phyloP scores from a whole-genome alignment of 1,140 invertebrate species.

The Ephestia elutella region DNA sequence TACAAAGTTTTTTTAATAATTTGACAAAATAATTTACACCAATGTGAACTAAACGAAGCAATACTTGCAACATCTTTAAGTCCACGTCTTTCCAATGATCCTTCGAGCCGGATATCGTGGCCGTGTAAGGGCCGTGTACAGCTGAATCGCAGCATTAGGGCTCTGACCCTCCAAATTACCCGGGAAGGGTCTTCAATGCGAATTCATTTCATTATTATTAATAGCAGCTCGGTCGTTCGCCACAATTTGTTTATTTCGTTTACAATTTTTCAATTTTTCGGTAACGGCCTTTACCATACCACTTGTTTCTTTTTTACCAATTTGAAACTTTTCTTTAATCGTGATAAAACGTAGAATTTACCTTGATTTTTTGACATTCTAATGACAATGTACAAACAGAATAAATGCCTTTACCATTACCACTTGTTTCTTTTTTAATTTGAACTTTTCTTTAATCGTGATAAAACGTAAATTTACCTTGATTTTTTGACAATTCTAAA shows the following conservation, averaged over 20 bases:
- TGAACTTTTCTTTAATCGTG: no score
- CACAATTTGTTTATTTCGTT: background rate
- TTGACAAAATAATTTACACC: no score
- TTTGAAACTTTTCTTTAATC: no score
- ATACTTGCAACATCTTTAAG: background rate
- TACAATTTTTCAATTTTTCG: background rate
- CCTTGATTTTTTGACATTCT: no score
- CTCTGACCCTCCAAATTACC: background rate
- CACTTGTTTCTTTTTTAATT: no score
- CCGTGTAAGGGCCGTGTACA: background rate
- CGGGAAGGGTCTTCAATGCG: background rate
- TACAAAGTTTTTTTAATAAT: no score
- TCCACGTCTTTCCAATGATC: background rate
- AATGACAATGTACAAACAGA: no score
- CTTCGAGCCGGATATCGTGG: background rate
- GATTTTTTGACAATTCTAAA: no score
- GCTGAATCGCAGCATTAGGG: background rate
- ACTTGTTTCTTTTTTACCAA: background rate
- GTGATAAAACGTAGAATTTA: no score
- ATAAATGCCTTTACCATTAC: no score
- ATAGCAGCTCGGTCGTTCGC: background rate
- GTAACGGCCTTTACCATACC: no score
- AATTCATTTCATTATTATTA: conserved; percentile 5
- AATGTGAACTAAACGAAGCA: background rate
- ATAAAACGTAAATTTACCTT: no score